A percentile compares a stretch with the other conserved stretches of the same genome.
These are phyloP conservation scores for Columba livia DNA, from an alignment of 2,113 vertebrate species.

Conservation along the genomic window DNA sequence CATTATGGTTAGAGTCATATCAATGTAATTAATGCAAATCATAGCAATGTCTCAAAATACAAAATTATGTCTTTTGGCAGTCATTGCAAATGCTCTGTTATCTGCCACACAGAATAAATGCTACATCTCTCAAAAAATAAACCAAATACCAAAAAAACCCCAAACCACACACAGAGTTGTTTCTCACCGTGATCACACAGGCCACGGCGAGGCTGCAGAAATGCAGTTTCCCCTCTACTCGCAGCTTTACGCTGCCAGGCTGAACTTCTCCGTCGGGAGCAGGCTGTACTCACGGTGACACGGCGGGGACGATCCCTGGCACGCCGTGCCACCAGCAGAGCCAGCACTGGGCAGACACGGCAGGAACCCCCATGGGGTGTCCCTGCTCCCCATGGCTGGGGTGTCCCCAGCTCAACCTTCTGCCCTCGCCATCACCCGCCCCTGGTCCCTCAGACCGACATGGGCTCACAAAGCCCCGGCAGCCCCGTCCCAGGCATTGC, in stretches of 20 bases:
- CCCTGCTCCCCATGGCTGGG: background rate
- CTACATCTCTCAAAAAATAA: background rate
- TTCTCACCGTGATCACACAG: rapidly evolving
- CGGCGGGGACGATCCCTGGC: no score
- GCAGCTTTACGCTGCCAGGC: no score
- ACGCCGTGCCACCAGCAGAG: no score
- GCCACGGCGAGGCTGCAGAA: rapidly evolving
- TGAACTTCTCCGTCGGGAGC: no score
- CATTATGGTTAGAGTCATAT: background rate
- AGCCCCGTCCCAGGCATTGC: background rate
- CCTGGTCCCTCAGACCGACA: background rate
- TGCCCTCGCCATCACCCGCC: rapidly evolving
- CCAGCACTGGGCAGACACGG: no score
- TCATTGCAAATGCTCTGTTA: background rate
- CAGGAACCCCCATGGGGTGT: background rate
- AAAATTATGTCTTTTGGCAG: conserved; percentile 10
- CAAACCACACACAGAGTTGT: no score
- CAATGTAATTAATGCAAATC: conserved; percentile 37
- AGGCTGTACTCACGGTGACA: no score
- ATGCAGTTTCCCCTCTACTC: background rate
- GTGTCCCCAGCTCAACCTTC: background rate
- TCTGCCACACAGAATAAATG: background rate
- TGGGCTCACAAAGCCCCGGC: rapidly evolving
- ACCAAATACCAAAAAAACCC: background rate
- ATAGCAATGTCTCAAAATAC: background rate